Evolutionary conservation across 2,888 invertebrate genomes (phyloP), one percentile per base, ranked within the genome.

Genomic region (Cantharis lateralis): DNA sequence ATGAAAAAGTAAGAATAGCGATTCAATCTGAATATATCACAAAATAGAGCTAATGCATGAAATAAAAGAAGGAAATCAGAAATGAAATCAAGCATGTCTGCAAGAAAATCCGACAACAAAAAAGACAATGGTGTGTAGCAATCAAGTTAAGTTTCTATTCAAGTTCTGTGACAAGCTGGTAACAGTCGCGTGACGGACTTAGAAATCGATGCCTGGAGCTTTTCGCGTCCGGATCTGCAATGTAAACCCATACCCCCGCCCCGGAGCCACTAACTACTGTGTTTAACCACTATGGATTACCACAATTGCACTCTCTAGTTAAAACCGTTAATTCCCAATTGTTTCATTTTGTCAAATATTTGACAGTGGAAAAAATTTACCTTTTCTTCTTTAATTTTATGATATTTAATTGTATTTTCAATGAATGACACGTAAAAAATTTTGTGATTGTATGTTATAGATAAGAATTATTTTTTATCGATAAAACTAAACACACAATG

Each of bases 211-310:
- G 28, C 75, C 75, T 63, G 78, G 76, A 71, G 71, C 72, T 75
- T 76, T 72, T 71, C 78, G 78, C 76, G 75, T 70, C 76, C 77
- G 77, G 77, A 77, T 77, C 77, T 77, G 68, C 76, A 32, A 68
- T 72, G 62, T 70, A 68, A 71, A 68, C 68, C 28, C 9, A 24
- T 10, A 15, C 63, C 68, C 63, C 70, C 71, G 74, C 77, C 73
- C 74, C 73, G 68, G 70, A 71, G 71, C 74, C 71, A 74, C 72
- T 74, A 76, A 76, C 74, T 72, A 71, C 76, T 62, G 78, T 74
- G 78, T 78, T 78, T 78, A 78, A 78, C 76, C 78, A 68, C 75
- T 61, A 64, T 10, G 78, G 76, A 78, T 74, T 76, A 76, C 78
- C 78, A 63, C 74, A 78, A 78, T 76, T 76, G 71, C 75, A 64